Evolutionary conservation across 2,797 vertebrate genomes (phyloP).

Genomic region (Typhlichthys subterraneus): DNA sequence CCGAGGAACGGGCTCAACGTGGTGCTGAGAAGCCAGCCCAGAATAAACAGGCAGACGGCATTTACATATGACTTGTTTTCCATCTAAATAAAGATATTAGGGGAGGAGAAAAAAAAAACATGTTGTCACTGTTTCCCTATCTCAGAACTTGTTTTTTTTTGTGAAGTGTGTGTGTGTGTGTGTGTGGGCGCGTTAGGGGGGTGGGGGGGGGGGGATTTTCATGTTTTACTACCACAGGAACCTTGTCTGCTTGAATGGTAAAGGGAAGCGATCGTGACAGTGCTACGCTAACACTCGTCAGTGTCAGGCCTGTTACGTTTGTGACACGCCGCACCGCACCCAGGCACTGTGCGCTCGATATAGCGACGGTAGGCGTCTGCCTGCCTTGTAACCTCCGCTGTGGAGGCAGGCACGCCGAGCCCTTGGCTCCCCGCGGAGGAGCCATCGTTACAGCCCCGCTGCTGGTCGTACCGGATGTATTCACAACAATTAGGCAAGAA

Average conservation of each 20-base stretch:
- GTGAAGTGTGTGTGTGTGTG: no score
- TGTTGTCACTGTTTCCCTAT: constrained; percentile 41
- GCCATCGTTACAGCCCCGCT: constrained; percentile 31
- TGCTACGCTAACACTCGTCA: constrained; percentile 32
- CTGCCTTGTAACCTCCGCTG: constrained; percentile 41
- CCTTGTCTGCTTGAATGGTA: constrained; percentile 27
- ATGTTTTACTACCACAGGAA: constrained; percentile 45
- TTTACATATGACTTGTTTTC: constrained; percentile 69
- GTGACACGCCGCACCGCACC: constrained; percentile 25
- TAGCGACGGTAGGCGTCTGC: constrained; percentile 16
- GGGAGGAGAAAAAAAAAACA: constrained; percentile 6
- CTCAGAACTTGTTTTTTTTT: constrained; percentile 29
- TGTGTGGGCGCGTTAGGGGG: no score
- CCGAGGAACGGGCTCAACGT: constrained; percentile 54
- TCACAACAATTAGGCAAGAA: constrained; percentile 43
- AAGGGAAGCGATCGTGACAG: constrained; percentile 15
- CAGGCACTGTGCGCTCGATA: constrained; percentile 1
- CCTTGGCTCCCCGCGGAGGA: constrained; percentile 35
- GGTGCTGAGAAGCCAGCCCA: constrained; percentile 59
- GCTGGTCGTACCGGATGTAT: constrained; percentile 36
- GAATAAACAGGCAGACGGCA: constrained; percentile 64
- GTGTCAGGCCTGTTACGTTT: constrained; percentile 37
- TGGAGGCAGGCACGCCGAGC: constrained; percentile 30
- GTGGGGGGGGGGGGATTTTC: neutral
- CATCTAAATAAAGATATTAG: constrained; percentile 47